These are phyloP conservation scores for Pocillopora verrucosa DNA, from an alignment of 64 coral and sea anemone genomes.

Conservation along the genomic window DNA sequence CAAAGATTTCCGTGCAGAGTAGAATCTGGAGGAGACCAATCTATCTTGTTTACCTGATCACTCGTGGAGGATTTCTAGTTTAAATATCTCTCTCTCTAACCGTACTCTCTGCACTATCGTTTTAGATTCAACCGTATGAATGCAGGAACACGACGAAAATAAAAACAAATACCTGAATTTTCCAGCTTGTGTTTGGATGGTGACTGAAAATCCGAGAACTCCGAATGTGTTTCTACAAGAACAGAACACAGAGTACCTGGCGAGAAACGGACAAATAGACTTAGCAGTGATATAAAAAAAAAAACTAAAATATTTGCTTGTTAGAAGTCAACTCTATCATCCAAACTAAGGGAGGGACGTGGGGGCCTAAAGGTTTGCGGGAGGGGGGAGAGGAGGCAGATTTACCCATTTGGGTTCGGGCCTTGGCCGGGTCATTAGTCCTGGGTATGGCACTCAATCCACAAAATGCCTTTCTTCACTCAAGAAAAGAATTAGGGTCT, in stretches of 20 bases:
- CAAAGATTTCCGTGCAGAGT: neutral
- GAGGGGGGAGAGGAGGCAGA: too few species aligned
- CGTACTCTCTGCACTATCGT: neutral
- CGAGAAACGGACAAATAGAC: neutral
- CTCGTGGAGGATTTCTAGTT: too few species aligned
- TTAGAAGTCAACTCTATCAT: too few species aligned
- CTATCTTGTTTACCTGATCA: too few species aligned
- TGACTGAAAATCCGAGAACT: slow-evolving; percentile 89
- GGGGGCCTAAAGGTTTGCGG: too few species aligned
- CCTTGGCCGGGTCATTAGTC: too few species aligned
- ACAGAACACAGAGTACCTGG: slow-evolving; percentile 90
- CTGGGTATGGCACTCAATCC: too few species aligned
- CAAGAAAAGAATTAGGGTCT: too few species aligned
- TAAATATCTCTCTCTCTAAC: neutral
- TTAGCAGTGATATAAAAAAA: neutral
- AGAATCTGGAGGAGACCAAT: neutral
- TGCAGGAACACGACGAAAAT: neutral
- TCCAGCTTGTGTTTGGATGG: slow-evolving; percentile 87
- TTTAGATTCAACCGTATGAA: neutral
- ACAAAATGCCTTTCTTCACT: too few species aligned
- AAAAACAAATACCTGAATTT: slow-evolving; percentile 78
- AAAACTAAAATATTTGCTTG: neutral
- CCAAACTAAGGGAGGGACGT: too few species aligned
- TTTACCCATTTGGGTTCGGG: too few species aligned
- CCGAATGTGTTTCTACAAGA: slow-evolving; percentile 94